These are phyloP conservation scores for Noctua janthe DNA, from an alignment of 2,888 invertebrate species.

Conservation along the genomic window DNA sequence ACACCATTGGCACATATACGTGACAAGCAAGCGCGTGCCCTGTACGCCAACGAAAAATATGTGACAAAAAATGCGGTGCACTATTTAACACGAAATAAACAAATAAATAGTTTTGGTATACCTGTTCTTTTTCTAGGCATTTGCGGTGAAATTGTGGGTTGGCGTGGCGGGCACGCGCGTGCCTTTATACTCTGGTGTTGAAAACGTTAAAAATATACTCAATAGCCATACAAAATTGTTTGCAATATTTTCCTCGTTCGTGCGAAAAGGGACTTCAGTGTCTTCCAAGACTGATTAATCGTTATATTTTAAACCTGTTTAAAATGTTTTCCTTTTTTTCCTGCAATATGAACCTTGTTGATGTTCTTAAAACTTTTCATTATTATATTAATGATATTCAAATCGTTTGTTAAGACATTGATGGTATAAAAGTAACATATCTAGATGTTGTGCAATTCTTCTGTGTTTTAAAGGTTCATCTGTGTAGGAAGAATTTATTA, in stretches of 20 bases:
- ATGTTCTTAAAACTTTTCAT: slow-evolving; percentile 5
- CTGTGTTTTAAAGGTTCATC: slow-evolving; percentile 28
- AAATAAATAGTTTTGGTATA: too few relatives aligned
- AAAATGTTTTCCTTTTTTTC: slow-evolving; percentile 4
- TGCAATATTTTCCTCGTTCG: slow-evolving; percentile 43
- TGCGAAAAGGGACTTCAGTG: slow-evolving; percentile 77
- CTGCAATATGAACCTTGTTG: slow-evolving; percentile 38
- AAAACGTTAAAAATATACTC: not conserved
- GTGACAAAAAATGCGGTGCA: too few relatives aligned
- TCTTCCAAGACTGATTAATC: slow-evolving; percentile 84
- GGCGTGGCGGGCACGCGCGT: too few relatives aligned
- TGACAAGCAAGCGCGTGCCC: too few relatives aligned
- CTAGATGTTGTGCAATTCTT: slow-evolving; percentile 45
- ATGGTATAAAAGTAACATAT: slow-evolving; percentile 47
- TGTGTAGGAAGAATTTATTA: not conserved
- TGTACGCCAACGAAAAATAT: too few relatives aligned
- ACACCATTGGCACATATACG: too few relatives aligned
- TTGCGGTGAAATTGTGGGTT: too few relatives aligned
- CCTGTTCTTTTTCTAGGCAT: too few relatives aligned
- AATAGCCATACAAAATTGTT: slow-evolving; percentile 35
- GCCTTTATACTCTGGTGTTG: too few relatives aligned
- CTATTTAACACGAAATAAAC: too few relatives aligned
- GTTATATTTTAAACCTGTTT: slow-evolving; percentile 73
- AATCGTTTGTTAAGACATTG: slow-evolving; percentile 12
- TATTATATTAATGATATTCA: slow-evolving; percentile 21